These are phyloP conservation scores for Helogale parvula DNA, from an alignment of 2,113 vertebrate genomes.

Conservation along the genomic window DNA sequence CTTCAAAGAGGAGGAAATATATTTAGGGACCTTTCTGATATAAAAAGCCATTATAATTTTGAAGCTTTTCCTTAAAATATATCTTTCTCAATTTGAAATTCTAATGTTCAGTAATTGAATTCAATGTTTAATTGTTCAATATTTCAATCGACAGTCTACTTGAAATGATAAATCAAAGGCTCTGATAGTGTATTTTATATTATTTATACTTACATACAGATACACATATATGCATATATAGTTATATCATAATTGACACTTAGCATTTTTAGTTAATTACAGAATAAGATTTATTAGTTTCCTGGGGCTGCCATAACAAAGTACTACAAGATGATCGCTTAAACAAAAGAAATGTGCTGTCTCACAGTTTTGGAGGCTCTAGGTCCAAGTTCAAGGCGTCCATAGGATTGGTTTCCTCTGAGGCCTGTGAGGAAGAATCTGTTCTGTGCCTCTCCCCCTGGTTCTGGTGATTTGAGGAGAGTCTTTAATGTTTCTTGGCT, in stretches of 20 bases:
- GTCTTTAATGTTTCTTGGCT: background rate
- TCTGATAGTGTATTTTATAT: background rate
- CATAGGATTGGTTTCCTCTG: background rate
- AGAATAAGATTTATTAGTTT: background rate
- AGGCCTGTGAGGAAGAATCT: background rate
- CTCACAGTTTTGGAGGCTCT: background rate
- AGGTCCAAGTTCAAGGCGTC: background rate
- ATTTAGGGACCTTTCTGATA: background rate
- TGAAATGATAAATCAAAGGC: background rate
- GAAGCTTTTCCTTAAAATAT: slow-evolving; percentile 32
- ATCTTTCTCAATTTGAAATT: slow-evolving; percentile 21
- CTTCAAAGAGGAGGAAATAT: slow-evolving; percentile 32
- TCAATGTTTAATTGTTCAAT: background rate
- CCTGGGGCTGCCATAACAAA: background rate
- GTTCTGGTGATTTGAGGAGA: background rate
- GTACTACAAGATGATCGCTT: background rate
- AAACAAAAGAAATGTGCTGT: background rate
- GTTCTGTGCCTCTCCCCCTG: background rate
- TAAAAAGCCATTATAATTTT: slow-evolving; percentile 24
- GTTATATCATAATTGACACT: slow-evolving; percentile 21
- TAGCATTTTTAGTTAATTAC: background rate
- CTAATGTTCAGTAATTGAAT: background rate
- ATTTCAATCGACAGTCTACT: slow-evolving; percentile 19
- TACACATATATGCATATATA: background rate
- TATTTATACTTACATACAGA: background rate